Evolutionary conservation across 2,113 vertebrate genomes (phyloP), one percentile per base, ranked within the genome.

Genomic region (Myrmecophaga tridactyla): DNA sequence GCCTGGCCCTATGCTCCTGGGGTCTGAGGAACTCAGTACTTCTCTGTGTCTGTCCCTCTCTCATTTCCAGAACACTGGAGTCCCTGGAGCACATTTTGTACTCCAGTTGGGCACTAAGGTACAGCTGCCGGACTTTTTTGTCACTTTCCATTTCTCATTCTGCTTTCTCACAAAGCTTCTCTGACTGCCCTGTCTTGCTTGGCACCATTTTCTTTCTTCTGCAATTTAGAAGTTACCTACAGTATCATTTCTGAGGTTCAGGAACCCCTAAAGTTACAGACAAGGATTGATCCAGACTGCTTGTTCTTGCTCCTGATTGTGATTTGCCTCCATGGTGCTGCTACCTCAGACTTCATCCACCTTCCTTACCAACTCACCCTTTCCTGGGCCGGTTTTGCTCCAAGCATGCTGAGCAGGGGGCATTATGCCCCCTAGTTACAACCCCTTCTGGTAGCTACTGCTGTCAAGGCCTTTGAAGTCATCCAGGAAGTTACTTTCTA

Each of bases 351-450:
- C 13, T 46, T 4, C 46, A 56, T 34, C 43, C 39, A 20, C 41
- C 20, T n/a, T 86, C 39, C 56, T 80, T 21, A 7, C 43, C 18
- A 0, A 3, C 58, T 83, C 8, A 2, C 4, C 48, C 43, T 76
- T 23, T 25, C 36, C 46, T 5, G 48, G 82, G 27, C 51, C 46
- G 0, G 4, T 73, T 76, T 4, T 56, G 53, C 48, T 80, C 56
- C 92, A 51, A 65, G 93, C 62, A 89, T 48, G 75, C 75, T 31
- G 15, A 65, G 83, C 21, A 46, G 62, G 95, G 72, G 88, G n/a
- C 46, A 23, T 14, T 58, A 10, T 60, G 46, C 17, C 53, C 77
- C 77, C 36, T 78, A 73, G 65, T 80, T 70, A 89, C 70, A 89
- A n/a, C 14, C 15, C 51, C 6, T 43, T 65, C 73, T 58, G 56